Evolutionary conservation across 2,888 invertebrate genomes (phyloP), one percentile per base, ranked within the genome.

Genomic region (Archaeoteleia sp.): DNA sequence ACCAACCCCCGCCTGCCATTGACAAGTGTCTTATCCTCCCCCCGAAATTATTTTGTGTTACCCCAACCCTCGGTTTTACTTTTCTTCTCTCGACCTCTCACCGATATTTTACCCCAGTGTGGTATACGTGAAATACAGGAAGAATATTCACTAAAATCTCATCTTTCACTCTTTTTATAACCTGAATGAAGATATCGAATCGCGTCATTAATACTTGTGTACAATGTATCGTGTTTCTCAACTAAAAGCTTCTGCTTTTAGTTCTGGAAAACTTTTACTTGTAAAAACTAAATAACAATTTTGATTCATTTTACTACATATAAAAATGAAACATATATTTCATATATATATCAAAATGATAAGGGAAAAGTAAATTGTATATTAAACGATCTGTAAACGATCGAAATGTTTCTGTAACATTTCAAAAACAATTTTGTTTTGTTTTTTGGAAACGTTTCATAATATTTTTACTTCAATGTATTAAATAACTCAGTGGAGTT

Each of bases 21-120:
- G 80, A 80, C 82, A 83, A 82, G 79, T 80, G 78, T 75, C 77
- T 72, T 71, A 14, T 20, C 70, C 55, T 65, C 62, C 58, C 55
- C 29, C 45, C 70, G 60, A 71, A 77, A 72, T 74, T 72, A 51
- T 45, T 12, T 30, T 14, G 35, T 17, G 14, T 53, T 29, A 32
- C 55, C 65, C 65, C 68, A 55, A 70, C 73, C 69, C 63, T 53
- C 55, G 30, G 48, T 67, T 66, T 63, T 66, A 63, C 30, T 14
- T n/a, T 15, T 42, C 53, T 62, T 58, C 58, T 49, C 46, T 43
- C 20, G 20, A 20, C 20, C 20, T 20, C 20, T 20, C 20, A 5
- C 20, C 20, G 20, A 20, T 20, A 20, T 20, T 20, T 20, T 20
- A 20, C 20, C 20, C 20, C 20, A 20, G n/a, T n/a, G n/a, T n/a